These are phyloP conservation scores for Orius laevigatus DNA, from an alignment of 1,140 invertebrate genomes.

Conservation along the genomic window DNA sequence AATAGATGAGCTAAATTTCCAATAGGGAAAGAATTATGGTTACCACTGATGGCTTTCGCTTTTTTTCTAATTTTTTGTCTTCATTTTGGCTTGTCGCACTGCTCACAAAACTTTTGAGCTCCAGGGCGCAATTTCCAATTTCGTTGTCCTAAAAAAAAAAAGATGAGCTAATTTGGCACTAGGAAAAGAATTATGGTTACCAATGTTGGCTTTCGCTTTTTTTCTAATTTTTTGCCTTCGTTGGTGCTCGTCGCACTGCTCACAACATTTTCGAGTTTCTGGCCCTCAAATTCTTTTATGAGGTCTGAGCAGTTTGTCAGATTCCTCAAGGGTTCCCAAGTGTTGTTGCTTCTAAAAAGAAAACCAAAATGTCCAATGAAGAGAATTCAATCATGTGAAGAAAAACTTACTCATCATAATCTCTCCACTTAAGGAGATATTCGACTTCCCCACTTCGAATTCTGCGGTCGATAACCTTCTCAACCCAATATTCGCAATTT, in stretches of 20 bases:
- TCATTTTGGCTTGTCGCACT: background rate
- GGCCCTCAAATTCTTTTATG: conserved; percentile 74
- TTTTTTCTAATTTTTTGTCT: conserved; percentile 23
- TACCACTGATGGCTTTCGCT: background rate
- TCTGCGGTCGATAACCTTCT: conserved; percentile 73
- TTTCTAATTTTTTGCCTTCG: conserved; percentile 1
- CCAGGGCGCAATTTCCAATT: conserved; percentile 25
- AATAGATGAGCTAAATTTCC: too few relatives aligned
- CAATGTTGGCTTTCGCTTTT: background rate
- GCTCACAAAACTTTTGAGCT: background rate
- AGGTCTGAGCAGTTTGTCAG: conserved; percentile 86
- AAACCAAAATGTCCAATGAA: too few relatives aligned
- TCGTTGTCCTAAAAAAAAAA: conserved; percentile 38
- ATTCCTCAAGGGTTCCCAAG: conserved; percentile 75
- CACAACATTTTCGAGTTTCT: conserved; percentile 68
- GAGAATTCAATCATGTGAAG: too few relatives aligned
- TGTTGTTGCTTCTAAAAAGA: conserved; percentile 26
- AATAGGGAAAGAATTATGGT: background rate
- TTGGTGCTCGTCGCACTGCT: conserved; percentile 31
- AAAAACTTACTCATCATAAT: conserved; percentile 28
- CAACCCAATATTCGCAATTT: conserved; percentile 70
- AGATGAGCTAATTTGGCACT: conserved; percentile 12
- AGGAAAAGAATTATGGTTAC: background rate
- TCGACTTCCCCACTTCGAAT: conserved; percentile 57
- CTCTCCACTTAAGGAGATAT: conserved; percentile 47